Base-by-base conservation (phyloP, 2,888 invertebrate genomes). In the Norana najaformis region DNA sequence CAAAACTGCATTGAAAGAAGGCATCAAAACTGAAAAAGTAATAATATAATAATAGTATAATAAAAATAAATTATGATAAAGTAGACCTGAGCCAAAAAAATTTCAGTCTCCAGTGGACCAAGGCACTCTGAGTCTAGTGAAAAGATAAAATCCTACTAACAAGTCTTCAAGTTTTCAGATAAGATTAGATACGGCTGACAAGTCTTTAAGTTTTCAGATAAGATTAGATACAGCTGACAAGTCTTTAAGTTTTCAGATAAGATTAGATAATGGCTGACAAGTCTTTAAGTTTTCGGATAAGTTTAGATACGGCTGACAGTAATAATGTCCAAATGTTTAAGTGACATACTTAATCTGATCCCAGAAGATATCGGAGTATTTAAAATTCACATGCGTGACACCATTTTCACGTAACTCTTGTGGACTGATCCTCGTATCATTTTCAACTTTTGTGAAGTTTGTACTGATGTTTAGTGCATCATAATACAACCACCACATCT, bases 401-500 rank as follows among this genome's bases (percentile, higher is more conserved):
- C 88, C 88, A 39, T 4, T 18, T 38, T 39, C 34, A 37, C 34
- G 41, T 30, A 88, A 30, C 30, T 88, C 30, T 18, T 34, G 5
- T 41, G 88, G 88, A 88, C 39, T 41, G 39, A 20, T n/a, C 30
- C 38, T n/a, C 39, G 3, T 8, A 36, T 88, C 41, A 13, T 35
- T 47, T 18, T 1, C 47, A 1, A 89, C 82, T 53, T 35, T 83
- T 83, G 20, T 34, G 36, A 37, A 89, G 85, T 89, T 14, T 38
- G 39, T 85, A 36, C 37, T 83, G 30, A 38, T 34, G 85, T 53
- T 89, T 36, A 83, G 85, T 4, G 16, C 37, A 85, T 88, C 85
- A 39, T 53, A 38, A 38, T 38, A 85, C 38, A 89, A 89, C 89
- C 89, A 47, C 89, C 89, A 89, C 69, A 89, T 47, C 39, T 89